phyloP scores from a whole-genome alignment of 2,888 invertebrate genomes.

The Linnaemya tessellans region DNA sequence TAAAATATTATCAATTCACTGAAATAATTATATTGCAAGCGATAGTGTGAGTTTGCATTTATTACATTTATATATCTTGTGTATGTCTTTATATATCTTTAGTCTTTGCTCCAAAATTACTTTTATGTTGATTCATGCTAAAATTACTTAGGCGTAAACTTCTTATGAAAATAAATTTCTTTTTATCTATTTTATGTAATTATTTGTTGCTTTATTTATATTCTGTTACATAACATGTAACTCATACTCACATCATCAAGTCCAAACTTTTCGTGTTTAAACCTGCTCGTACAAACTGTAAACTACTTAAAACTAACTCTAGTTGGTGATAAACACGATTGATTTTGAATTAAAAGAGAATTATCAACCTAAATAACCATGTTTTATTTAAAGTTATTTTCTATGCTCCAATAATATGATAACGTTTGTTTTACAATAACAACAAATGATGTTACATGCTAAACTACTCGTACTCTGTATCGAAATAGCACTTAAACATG shows the following conservation, averaged over 20 bases:
- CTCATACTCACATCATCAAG: background rate
- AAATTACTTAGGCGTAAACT: no score
- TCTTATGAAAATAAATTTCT: no score
- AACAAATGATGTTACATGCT: slow-evolving; percentile 20
- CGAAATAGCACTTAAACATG: slow-evolving; percentile 50
- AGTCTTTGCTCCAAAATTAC: no score
- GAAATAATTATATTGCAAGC: background rate
- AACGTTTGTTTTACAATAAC: slow-evolving; percentile 23
- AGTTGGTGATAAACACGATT: slow-evolving; percentile 42
- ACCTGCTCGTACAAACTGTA: slow-evolving; percentile 7
- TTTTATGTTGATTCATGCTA: no score
- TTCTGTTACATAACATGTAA: no score
- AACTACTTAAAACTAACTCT: slow-evolving; percentile 52
- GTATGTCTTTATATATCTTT: no score
- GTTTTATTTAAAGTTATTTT: slow-evolving; percentile 48
- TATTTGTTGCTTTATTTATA: no score
- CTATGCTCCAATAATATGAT: slow-evolving; percentile 22
- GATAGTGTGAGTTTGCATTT: no score
- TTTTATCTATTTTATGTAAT: no score
- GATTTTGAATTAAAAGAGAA: slow-evolving; percentile 41
- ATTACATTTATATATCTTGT: no score
- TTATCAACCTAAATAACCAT: slow-evolving; percentile 51
- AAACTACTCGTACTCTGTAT: slow-evolving; percentile 24
- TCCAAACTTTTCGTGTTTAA: background rate
- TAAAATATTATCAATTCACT: background rate